Percentiles rank a stretch among this genome's conserved stretches.
Conservation (phyloP, 2,113 vertebrate species). For the Pterophyllum scalare region DNA sequence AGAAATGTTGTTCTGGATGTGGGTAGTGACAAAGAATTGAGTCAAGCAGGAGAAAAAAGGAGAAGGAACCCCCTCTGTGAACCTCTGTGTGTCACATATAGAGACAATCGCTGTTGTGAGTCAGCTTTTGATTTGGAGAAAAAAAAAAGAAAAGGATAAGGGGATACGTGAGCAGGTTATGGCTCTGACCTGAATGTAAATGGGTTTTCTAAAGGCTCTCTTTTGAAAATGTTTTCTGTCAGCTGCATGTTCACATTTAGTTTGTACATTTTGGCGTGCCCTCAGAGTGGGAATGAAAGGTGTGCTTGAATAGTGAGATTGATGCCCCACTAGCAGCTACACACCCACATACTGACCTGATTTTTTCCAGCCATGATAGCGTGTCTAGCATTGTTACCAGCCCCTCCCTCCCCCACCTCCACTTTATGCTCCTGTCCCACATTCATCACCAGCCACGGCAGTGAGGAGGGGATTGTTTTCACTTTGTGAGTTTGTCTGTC, state of each 20-base stretch:
- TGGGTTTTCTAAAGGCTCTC: constrained; percentile 8
- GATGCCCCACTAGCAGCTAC: constrained; percentile 15
- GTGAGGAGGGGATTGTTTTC: not conserved
- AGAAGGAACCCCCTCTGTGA: constrained; percentile 35
- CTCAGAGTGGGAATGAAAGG: constrained; percentile 19
- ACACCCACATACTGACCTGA: constrained; percentile 41
- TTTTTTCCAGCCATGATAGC: constrained; percentile 20
- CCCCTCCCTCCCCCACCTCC: not conserved
- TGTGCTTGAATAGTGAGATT: constrained; percentile 29
- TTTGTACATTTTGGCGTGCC: constrained; percentile 4
- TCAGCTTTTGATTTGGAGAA: constrained; percentile 11
- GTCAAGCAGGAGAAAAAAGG: constrained; percentile 3
- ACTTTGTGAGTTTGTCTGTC: not conserved
- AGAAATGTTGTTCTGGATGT: constrained; percentile 44
- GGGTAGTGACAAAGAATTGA: constrained; percentile 29
- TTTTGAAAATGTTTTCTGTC: constrained; percentile 18
- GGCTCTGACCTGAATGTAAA: constrained; percentile 53
- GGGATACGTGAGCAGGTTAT: constrained; percentile 7
- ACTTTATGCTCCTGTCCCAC: constrained; percentile 9
- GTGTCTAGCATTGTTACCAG: constrained; percentile 4
- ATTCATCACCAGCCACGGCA: not conserved
- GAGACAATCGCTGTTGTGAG: constrained; percentile 25
- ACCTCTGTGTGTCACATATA: constrained; percentile 12
- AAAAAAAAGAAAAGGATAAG: not conserved
- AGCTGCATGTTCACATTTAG: constrained; percentile 40